Conservation (phyloP, 2,797 vertebrate species). For the Manis pentadactyla region DNA sequence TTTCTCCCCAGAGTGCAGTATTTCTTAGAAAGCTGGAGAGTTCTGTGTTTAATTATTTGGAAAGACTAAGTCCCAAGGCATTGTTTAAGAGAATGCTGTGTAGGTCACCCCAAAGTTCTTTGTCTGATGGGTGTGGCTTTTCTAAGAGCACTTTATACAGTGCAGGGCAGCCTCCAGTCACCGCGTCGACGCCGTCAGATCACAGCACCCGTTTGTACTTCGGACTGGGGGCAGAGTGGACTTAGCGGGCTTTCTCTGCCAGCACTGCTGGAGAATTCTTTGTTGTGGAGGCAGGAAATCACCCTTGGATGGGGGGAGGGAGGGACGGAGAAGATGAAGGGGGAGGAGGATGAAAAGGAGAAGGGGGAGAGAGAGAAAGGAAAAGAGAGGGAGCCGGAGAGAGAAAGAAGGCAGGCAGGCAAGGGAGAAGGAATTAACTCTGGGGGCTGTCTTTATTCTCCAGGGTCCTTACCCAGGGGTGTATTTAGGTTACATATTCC, state of each 20-base stretch:
- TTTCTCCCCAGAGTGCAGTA: neutral
- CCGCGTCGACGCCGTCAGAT: neutral
- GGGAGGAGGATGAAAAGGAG: fast-evolving
- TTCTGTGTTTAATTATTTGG: neutral
- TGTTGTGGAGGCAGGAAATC: neutral
- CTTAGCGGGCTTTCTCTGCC: neutral
- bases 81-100: constrained; percentile 29
- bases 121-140: neutral
- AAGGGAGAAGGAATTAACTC: neutral
- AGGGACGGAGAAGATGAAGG: fast-evolving
- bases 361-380: neutral
- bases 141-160: neutral
- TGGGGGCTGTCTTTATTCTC: neutral
- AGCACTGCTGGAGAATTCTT: neutral
- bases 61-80: neutral
- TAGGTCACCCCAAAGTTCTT: neutral
- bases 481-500: neutral
- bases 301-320: neutral
- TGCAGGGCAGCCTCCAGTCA: neutral
- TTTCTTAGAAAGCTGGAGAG: neutral
- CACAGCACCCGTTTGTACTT: neutral
- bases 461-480: neutral
- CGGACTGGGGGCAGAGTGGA: neutral
- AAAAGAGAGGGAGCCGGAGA: no score
- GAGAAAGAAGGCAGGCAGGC: neutral